These are phyloP conservation scores for Parelbella ahira DNA, from an alignment of 2,888 invertebrate genomes.

Conservation along the genomic window DNA sequence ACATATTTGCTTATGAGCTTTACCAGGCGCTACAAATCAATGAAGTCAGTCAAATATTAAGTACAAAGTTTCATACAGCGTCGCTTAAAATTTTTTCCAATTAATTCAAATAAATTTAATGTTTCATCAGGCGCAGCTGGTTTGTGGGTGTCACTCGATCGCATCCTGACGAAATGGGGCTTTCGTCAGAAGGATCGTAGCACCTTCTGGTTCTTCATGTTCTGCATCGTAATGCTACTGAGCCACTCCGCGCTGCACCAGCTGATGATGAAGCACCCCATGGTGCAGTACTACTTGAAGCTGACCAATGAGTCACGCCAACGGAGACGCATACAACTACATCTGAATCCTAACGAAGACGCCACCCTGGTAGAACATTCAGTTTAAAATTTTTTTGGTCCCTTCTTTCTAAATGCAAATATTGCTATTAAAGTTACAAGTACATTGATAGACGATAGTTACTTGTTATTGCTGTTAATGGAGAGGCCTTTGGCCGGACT, in stretches of 20 bases:
- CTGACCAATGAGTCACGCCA: conserved; percentile 87
- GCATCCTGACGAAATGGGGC: conserved; percentile 90
- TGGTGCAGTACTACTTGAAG: conserved; percentile 90
- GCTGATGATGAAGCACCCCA: conserved; percentile 87
- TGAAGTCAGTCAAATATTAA: too few relatives aligned
- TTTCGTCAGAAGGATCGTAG: conserved; percentile 89
- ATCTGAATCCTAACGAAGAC: conserved; percentile 92
- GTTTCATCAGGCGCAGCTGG: conserved; percentile 88
- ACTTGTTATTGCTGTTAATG: too few relatives aligned
- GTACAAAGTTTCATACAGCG: too few relatives aligned
- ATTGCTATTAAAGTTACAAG: too few relatives aligned
- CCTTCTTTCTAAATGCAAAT: too few relatives aligned
- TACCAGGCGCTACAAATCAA: too few relatives aligned
- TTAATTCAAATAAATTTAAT: too few relatives aligned
- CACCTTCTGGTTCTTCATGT: conserved; percentile 92
- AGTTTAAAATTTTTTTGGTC: too few relatives aligned
- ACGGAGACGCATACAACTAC: conserved; percentile 87
- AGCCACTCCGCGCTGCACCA: conserved; percentile 89
- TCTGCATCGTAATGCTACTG: conserved; percentile 88
- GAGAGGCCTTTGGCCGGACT: too few relatives aligned
- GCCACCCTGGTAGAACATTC: conserved; percentile 89
- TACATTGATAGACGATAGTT: too few relatives aligned
- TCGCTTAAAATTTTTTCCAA: too few relatives aligned
- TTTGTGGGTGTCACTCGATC: conserved; percentile 90
- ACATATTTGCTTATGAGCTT: too few relatives aligned